phyloP scores from a whole-genome alignment of 2,888 invertebrate genomes.

The Conomelus anceps region DNA sequence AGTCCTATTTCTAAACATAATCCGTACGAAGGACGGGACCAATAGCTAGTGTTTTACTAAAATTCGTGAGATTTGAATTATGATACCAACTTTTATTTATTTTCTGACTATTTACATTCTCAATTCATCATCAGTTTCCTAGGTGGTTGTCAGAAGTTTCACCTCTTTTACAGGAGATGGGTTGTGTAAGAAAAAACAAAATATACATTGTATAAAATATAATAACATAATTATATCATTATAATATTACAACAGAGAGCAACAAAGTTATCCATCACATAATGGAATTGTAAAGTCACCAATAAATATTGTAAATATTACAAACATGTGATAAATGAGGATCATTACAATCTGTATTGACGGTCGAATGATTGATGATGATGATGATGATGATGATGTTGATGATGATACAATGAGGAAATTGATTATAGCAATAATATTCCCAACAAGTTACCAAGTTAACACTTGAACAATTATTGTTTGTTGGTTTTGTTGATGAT shows the following conservation, averaged over 20 bases:
- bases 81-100: too few relatives aligned
- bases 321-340: neutral
- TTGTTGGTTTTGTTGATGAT: neutral
- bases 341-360: neutral
- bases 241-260: neutral
- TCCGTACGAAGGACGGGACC: too few relatives aligned
- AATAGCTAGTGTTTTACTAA: too few relatives aligned
- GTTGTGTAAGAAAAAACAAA: neutral
- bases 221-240: neutral
- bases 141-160: too few relatives aligned
- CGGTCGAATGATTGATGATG: neutral
- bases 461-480: too few relatives aligned
- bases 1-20: too few relatives aligned
- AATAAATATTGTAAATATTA: neutral
- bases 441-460: too few relatives aligned
- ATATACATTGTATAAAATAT: neutral
- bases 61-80: too few relatives aligned
- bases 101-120: too few relatives aligned
- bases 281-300: neutral
- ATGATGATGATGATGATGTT: neutral
- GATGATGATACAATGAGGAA: neutral
- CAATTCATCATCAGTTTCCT: too few relatives aligned
- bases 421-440: neutral
- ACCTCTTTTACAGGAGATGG: neutral
- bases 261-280: neutral